A percentile compares a stretch with the other conserved stretches of the same genome.
Conservation (phyloP, 2,888 invertebrate genomes). For the Apamea anceps region DNA sequence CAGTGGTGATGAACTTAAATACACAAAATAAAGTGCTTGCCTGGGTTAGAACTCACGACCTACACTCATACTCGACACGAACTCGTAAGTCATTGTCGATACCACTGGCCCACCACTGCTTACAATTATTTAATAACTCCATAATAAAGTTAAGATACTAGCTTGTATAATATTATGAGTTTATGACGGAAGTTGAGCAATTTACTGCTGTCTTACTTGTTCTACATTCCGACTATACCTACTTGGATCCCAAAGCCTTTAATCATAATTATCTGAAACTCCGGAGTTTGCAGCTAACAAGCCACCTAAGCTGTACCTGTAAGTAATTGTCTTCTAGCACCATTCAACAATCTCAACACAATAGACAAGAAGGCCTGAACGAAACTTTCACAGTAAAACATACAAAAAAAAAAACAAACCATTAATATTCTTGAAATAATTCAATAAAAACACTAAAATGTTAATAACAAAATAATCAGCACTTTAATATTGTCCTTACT, state of each 20-base stretch:
- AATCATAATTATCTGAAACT: background rate
- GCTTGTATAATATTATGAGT: background rate
- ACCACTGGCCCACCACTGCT: background rate
- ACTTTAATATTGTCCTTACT: conserved; percentile 28
- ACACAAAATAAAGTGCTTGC: background rate
- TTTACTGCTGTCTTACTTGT: background rate
- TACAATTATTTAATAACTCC: background rate
- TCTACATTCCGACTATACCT: background rate
- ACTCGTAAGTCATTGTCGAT: no score
- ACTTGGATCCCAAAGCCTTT: background rate
- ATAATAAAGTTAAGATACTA: background rate
- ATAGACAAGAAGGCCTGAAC: no score
- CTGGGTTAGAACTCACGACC: background rate
- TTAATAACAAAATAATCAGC: background rate
- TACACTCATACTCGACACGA: no score
- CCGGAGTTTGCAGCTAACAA: background rate
- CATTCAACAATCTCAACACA: background rate
- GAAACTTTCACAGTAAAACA: background rate
- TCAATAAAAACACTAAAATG: background rate
- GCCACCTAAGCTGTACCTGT: background rate
- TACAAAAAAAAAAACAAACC: background rate
- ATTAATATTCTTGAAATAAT: background rate
- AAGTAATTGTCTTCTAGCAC: background rate
- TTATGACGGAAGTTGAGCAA: background rate
- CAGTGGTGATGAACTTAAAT: background rate